Percentiles rank a stretch among this genome's conserved stretches.
phyloP scores from a whole-genome alignment of 2,888 invertebrate genomes.

The Neuroscelio doddi region DNA sequence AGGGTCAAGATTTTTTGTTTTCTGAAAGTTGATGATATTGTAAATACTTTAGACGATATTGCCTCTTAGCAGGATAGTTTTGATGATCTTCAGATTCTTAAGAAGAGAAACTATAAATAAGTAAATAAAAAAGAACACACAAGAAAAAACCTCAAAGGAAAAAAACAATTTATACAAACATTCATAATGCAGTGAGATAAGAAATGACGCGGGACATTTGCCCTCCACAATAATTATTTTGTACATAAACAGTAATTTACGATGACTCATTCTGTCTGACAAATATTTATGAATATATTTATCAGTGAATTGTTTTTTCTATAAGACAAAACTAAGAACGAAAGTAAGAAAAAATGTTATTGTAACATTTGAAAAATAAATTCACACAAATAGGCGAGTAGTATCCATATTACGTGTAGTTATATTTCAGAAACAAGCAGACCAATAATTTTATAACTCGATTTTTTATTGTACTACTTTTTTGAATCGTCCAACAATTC shows the following conservation, averaged over 20 bases:
- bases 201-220: constrained; percentile 11
- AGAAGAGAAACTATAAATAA: neutral
- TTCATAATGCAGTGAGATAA: constrained; percentile 16
- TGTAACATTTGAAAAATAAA: constrained; percentile 17
- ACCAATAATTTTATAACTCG: constrained; percentile 37
- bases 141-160: constrained; percentile 14
- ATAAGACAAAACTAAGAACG: constrained; percentile 2
- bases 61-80: constrained; percentile 33
- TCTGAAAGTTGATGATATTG: constrained; percentile 23
- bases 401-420: constrained; percentile 26
- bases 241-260: constrained; percentile 20
- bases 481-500: constrained; percentile 24
- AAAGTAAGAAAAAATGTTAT: neutral
- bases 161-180: constrained; percentile 10
- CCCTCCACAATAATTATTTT: constrained; percentile 21
- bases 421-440: constrained; percentile 6
- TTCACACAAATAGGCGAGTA: constrained; percentile 25
- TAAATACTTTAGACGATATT: constrained; percentile 41
- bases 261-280: constrained; percentile 13
- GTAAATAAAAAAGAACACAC: constrained; percentile 10
- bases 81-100: neutral
- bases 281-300: constrained; percentile 33
- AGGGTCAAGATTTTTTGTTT: constrained; percentile 10
- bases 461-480: constrained; percentile 39
- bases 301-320: constrained; percentile 25